Evolutionary conservation across 2,888 invertebrate species (phyloP).

Genomic region (Lysandra coridon): DNA sequence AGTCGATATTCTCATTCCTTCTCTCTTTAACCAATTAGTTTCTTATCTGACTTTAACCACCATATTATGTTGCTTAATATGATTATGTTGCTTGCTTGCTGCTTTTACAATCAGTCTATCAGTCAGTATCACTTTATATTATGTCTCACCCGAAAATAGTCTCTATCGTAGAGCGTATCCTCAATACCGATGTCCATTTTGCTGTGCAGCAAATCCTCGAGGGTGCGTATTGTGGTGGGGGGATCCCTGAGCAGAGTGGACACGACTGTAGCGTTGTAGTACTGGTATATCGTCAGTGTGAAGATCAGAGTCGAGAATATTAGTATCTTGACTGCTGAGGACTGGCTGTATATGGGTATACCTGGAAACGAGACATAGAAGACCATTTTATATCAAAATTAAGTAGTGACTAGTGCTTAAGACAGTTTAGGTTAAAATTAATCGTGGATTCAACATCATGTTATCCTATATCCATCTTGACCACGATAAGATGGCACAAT

Average conservation of each 20-base stretch:
- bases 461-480: no score
- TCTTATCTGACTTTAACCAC: no score
- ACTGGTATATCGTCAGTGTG: slow-evolving; percentile 83
- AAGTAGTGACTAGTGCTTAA: background rate
- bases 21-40: no score
- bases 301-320: slow-evolving; percentile 78
- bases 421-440: background rate
- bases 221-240: slow-evolving; percentile 80
- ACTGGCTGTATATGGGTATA: slow-evolving; percentile 58
- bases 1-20: no score
- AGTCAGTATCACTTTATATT: no score
- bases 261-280: slow-evolving; percentile 85
- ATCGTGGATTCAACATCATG: no score
- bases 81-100: no score
- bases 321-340: slow-evolving; percentile 76
- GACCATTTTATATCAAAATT: background rate
- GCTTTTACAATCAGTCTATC: no score
- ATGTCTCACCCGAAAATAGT: slow-evolving; percentile 80
- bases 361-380: slow-evolving; percentile 52
- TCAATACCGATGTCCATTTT: slow-evolving; percentile 82
- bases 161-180: slow-evolving; percentile 82
- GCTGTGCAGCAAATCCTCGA: slow-evolving; percentile 81
- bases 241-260: slow-evolving; percentile 83
- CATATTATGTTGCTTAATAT: no score
- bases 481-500: no score